Conservation (phyloP, 2,888 invertebrate species). For the Tupiocoris notatus region DNA sequence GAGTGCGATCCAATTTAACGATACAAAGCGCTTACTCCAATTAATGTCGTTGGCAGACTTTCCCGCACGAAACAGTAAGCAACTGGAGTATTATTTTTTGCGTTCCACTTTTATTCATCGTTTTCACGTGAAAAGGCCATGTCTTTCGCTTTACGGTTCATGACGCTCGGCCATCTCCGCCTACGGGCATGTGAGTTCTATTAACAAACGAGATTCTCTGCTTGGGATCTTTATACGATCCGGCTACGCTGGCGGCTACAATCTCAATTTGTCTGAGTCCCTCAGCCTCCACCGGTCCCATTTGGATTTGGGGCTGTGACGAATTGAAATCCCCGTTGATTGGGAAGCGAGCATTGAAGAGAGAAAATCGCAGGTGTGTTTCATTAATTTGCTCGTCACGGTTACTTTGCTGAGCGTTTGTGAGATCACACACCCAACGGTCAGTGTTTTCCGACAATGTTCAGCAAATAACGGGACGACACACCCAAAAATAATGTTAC, state of each 20-base stretch:
- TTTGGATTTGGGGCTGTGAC: constrained; percentile 14
- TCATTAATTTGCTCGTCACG: neutral
- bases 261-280: constrained; percentile 32
- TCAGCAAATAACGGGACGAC: too few species aligned
- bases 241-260: constrained; percentile 16
- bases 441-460: too few species aligned
- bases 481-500: too few species aligned
- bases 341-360: constrained; percentile 11
- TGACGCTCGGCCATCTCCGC: neutral
- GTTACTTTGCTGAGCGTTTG: too few species aligned
- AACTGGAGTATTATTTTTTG: neutral
- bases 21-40: neutral
- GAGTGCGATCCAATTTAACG: neutral
- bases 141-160: constrained; percentile 23
- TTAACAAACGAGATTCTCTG: constrained; percentile 22
- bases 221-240: constrained; percentile 17
- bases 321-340: constrained; percentile 28
- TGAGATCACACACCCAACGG: too few species aligned
- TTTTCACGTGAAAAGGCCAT: neutral
- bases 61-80: too few species aligned
- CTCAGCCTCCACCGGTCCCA: neutral
- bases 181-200: constrained; percentile 6
- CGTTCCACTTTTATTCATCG: neutral
- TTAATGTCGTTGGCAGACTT: neutral
- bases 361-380: neutral